Evolutionary conservation across 2,797 vertebrate species (phyloP).

Genomic region (Molothrus aeneus): DNA sequence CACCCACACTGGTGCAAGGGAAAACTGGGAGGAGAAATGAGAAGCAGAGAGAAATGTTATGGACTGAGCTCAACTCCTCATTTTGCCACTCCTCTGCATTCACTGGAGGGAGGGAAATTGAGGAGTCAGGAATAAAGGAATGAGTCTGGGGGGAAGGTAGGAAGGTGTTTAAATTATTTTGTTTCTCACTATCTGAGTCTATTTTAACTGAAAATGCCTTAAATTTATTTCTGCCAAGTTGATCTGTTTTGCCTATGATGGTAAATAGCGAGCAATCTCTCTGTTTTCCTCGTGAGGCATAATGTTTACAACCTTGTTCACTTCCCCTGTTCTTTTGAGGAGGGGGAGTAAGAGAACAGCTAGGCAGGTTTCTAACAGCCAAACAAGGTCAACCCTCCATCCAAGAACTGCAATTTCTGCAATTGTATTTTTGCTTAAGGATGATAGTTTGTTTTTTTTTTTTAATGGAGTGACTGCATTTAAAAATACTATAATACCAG

Average conservation of each 20-base stretch:
- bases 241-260: not conserved
- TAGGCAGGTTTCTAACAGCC: not conserved
- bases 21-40: not conserved
- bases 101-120: not conserved
- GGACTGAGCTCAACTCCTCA: fast-evolving
- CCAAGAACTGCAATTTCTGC: not conserved
- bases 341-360: not conserved
- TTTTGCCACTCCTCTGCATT: not conserved
- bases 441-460: not conserved
- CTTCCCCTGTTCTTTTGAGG: not conserved
- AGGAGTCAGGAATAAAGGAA: not conserved
- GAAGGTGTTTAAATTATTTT: not conserved
- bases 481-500: not conserved
- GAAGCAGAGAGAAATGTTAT: not conserved
- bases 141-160: not conserved
- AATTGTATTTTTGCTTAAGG: not conserved
- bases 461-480: not conserved
- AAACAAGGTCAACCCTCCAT: not conserved
- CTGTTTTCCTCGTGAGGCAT: not conserved
- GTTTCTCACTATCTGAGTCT: not conserved
- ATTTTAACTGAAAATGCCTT: not conserved
- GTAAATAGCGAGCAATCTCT: not conserved
- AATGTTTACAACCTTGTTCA: not conserved
- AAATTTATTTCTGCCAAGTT: not conserved
- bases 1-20: fast-evolving